These are phyloP conservation scores for Epinephelus malabaricus DNA, from an alignment of 2,797 vertebrate genomes.

Conservation along the genomic window DNA sequence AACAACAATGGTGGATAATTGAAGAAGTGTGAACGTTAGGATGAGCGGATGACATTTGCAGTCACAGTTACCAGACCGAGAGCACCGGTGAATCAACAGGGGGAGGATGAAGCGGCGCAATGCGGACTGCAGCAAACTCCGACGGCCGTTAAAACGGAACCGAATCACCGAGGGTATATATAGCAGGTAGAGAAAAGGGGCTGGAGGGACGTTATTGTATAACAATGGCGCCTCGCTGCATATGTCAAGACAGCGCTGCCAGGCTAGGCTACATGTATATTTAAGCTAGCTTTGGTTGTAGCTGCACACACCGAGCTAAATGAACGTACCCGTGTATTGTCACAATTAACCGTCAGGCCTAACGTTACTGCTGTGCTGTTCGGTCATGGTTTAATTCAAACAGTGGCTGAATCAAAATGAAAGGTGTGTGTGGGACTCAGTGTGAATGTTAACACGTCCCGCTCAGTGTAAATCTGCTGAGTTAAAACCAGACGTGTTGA, in stretches of 20 bases:
- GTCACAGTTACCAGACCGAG: constrained; percentile 71
- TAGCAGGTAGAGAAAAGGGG: constrained; percentile 90
- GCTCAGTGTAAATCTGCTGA: neutral
- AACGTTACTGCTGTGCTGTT: constrained; percentile 37
- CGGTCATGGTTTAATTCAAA: constrained; percentile 16
- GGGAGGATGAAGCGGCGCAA: constrained; percentile 99
- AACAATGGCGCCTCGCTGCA: constrained; percentile 78
- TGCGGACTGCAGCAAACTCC: constrained; percentile 99
- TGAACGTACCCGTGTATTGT: constrained; percentile 37
- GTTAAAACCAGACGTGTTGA: neutral
- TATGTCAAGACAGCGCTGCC: constrained; percentile 57
- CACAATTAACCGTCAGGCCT: constrained; percentile 55
- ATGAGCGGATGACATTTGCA: constrained; percentile 74
- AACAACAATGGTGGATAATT: constrained; percentile 82
- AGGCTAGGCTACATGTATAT: constrained; percentile 7
- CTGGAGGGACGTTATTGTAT: constrained; percentile 72
- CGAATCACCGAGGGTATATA: constrained; percentile 98
- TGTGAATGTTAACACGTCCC: too few relatives aligned
- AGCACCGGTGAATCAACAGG: constrained; percentile 84
- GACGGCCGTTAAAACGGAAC: constrained; percentile 98
- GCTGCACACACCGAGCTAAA: constrained; percentile 20
- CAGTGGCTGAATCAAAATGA: neutral
- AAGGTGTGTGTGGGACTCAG: neutral
- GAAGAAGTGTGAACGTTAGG: constrained; percentile 68
- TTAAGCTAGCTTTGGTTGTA: neutral